Percentiles rank a stretch among this genome's conserved stretches.
Conservation (phyloP, 1,140 invertebrate species). For the Leptestheria dahalacensis region DNA sequence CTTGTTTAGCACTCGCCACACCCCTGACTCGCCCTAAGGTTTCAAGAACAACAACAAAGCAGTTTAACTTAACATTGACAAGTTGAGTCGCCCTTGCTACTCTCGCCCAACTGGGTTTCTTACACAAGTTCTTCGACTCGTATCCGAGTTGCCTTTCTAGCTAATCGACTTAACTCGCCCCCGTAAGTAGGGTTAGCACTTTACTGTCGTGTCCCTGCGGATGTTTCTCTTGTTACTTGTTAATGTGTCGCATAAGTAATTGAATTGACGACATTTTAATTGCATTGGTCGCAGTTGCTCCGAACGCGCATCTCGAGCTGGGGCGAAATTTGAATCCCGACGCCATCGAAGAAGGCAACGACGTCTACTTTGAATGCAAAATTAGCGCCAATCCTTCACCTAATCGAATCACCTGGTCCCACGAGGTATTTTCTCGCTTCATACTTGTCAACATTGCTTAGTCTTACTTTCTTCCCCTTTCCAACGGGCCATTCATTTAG, state of each 20-base stretch:
- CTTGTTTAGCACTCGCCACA: too few species aligned
- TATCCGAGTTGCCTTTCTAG: background rate
- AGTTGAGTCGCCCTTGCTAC: too few species aligned
- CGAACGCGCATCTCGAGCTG: constrained; percentile 51
- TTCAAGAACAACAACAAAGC: too few species aligned
- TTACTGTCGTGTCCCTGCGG: too few species aligned
- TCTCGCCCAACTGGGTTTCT: background rate
- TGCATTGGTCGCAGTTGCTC: constrained; percentile 44
- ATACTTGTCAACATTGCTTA: background rate
- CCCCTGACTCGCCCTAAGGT: too few species aligned
- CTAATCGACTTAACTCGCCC: too few species aligned
- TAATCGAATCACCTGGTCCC: constrained; percentile 79
- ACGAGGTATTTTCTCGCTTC: constrained; percentile 44
- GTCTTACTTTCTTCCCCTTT: too few species aligned
- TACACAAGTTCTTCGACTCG: background rate
- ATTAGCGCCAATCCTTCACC: constrained; percentile 67
- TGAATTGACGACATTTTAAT: constrained; percentile 16
- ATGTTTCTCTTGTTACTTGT: too few species aligned
- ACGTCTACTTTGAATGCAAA: constrained; percentile 79
- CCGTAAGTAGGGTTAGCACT: too few species aligned
- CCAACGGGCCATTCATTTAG: too few species aligned
- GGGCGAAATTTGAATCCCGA: constrained; percentile 71
- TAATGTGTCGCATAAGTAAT: constrained; percentile 1
- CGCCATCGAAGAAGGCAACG: constrained; percentile 75
- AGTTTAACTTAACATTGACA: too few species aligned